phyloP scores from a whole-genome alignment of 2,888 invertebrate genomes.

The Lasioglossum marginatum region DNA sequence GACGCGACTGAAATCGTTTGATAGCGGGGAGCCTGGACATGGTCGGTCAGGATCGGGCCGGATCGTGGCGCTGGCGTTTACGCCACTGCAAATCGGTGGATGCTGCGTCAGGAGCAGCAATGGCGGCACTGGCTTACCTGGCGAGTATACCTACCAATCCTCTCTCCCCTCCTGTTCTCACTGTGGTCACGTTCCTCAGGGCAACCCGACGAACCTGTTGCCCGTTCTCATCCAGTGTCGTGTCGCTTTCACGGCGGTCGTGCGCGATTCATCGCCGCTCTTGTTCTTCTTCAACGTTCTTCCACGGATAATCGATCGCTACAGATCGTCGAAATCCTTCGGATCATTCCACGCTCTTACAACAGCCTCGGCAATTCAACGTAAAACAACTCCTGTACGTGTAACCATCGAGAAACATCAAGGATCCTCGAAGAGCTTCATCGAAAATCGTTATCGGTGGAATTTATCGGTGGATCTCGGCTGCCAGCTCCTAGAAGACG shows the following conservation, averaged over 20 bases:
- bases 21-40: background rate
- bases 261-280: slow-evolving; percentile 28
- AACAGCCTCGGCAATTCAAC: background rate
- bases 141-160: slow-evolving; percentile 59
- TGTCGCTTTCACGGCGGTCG: slow-evolving; percentile 68
- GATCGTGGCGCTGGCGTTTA: slow-evolving; percentile 38
- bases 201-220: slow-evolving; percentile 75
- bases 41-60: background rate
- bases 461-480: background rate
- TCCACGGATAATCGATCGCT: background rate
- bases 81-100: slow-evolving; percentile 74
- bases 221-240: slow-evolving; percentile 72
- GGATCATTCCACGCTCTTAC: background rate
- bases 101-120: slow-evolving; percentile 78
- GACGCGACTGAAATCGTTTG: background rate
- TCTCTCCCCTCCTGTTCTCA: slow-evolving; percentile 38
- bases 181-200: slow-evolving; percentile 66
- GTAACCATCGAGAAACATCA: background rate
- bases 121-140: slow-evolving; percentile 77
- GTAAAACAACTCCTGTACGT: background rate
- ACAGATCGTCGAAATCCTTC: background rate
- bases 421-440: no score
- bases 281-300: background rate
- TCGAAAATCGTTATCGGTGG: background rate
- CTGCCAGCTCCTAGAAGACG: background rate